These are phyloP conservation scores for Axinella damicornis DNA, from an alignment of 37 sponge, comb jelly and placozoan species.

Conservation along the genomic window DNA sequence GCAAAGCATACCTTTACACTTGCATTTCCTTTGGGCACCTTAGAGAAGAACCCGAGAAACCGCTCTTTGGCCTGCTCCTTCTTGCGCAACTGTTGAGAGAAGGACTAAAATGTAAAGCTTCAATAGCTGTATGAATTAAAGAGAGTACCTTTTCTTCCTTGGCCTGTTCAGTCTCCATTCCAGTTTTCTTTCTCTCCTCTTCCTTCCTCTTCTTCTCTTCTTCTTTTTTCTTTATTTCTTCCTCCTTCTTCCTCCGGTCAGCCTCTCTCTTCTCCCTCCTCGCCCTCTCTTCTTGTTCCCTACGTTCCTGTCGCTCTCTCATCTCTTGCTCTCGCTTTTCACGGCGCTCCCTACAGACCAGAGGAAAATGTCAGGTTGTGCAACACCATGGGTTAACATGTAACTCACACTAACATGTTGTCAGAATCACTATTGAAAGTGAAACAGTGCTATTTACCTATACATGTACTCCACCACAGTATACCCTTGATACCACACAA, in stretches of 20 bases:
- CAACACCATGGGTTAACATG: no score
- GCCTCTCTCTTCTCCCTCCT: constrained; percentile 35
- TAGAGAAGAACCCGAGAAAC: constrained; percentile 50
- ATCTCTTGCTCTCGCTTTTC: constrained; percentile 44
- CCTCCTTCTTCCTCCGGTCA: constrained; percentile 47
- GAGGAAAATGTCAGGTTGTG: neutral
- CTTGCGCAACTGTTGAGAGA: constrained; percentile 27
- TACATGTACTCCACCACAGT: no score
- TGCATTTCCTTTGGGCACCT: constrained; percentile 2
- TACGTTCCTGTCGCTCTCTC: constrained; percentile 19
- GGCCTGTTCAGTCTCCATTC: constrained; percentile 7
- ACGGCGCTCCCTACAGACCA: constrained; percentile 22
- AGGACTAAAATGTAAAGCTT: neutral
- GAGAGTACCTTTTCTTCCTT: constrained; percentile 47
- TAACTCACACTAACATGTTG: no score
- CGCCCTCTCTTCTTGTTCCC: constrained; percentile 49
- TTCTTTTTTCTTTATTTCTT: constrained; percentile 43
- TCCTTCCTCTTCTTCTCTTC: constrained; percentile 47
- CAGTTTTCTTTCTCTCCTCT: constrained; percentile 22
- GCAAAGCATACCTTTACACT: constrained; percentile 24
- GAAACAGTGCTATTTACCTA: no score
- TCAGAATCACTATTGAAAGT: no score
- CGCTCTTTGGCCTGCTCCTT: constrained; percentile 35
- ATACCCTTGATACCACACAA: no score
- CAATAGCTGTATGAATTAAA: neutral